Evolutionary conservation across 2,113 vertebrate genomes (phyloP).

Genomic region (Plestiodon gilberti): DNA sequence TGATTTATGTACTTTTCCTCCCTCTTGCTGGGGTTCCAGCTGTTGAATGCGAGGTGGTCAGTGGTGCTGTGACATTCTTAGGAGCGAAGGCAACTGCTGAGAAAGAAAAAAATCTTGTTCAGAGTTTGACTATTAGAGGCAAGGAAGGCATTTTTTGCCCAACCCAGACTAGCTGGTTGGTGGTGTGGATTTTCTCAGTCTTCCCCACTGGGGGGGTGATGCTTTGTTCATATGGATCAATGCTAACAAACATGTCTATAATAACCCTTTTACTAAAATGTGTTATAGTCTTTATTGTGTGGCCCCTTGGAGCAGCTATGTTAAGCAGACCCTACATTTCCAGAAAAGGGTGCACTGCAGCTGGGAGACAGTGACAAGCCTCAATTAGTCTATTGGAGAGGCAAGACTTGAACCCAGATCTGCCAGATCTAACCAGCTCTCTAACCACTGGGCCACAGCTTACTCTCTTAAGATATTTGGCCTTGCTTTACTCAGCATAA

Average conservation of each 20-base stretch:
- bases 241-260: background rate
- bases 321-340: background rate
- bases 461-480: background rate
- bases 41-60: background rate
- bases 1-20: background rate
- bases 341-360: background rate
- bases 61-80: background rate
- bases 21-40: background rate
- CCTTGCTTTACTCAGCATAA: background rate
- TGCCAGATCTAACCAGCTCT: background rate
- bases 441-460: background rate
- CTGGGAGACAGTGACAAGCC: background rate
- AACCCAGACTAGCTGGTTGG: background rate
- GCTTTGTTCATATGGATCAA: background rate
- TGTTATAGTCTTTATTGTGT: background rate
- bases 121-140: background rate
- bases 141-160: background rate
- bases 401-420: background rate
- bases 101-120: background rate
- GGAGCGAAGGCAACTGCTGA: background rate
- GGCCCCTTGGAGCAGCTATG: background rate
- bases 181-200: background rate
- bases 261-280: background rate
- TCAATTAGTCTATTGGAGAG: background rate
- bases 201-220: background rate